Evolutionary conservation across 64 coral and sea anemone species (phyloP).

Genomic region (Actinia tenebrosa): DNA sequence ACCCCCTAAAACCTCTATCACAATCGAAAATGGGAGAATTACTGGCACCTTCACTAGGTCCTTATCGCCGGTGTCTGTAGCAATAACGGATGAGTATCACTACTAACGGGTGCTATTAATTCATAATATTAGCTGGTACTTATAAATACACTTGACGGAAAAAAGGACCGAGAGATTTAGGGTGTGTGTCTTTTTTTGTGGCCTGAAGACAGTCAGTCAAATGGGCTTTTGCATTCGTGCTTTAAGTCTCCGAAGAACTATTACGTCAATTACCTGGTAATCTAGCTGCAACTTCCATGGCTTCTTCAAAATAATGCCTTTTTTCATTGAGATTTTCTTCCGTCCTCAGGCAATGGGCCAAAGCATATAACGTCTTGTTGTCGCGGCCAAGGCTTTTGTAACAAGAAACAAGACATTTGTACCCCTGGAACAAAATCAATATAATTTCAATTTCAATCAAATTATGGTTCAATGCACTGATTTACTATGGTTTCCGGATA

Average conservation of each 20-base stretch:
- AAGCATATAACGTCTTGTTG: not conserved
- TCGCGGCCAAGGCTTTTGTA: constrained; percentile 4
- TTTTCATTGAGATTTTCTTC: not conserved
- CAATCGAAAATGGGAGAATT: too few relatives aligned
- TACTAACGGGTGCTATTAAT: too few relatives aligned
- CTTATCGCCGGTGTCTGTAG: too few relatives aligned
- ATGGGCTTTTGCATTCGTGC: not conserved
- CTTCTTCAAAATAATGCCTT: not conserved
- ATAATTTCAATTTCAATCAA: not conserved
- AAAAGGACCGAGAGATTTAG: too few relatives aligned
- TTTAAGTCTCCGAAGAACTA: too few relatives aligned
- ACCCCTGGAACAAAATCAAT: not conserved
- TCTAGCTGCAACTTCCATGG: not conserved
- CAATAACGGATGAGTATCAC: too few relatives aligned
- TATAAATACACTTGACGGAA: too few relatives aligned
- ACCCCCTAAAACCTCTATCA: too few relatives aligned
- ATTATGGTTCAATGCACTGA: not conserved
- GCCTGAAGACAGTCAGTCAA: not conserved
- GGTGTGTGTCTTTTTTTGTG: too few relatives aligned
- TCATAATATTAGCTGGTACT: too few relatives aligned
- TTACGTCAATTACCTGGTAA: not conserved
- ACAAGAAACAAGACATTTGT: not conserved
- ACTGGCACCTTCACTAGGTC: too few relatives aligned
- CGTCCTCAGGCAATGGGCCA: not conserved
- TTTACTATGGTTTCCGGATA: too few relatives aligned